Evolutionary conservation across 2,113 vertebrate genomes (phyloP), one percentile per base, ranked within the genome.

Genomic region (Aptenodytes patagonicus): DNA sequence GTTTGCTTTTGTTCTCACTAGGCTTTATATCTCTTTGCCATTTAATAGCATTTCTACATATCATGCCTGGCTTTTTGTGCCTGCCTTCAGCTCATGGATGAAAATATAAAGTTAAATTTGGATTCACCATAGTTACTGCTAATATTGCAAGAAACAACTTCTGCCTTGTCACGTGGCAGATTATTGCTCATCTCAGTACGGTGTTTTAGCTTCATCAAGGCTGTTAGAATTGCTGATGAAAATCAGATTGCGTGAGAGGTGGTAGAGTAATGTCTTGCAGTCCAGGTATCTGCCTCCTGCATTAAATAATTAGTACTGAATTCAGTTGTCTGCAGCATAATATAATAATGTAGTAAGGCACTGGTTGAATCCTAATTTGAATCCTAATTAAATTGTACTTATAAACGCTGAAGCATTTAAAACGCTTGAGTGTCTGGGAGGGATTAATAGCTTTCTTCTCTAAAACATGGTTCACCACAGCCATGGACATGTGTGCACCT

Each of bases 401-500:
- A 51, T 29, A 87, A 78, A 71, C 21, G 10, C 13, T 47, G n/a
- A 72, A 69, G 29, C 19, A 52, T 72, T 87, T 85, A 61, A 88
- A 85, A 76, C 2, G 11, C 40, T 72, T 47, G 60, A 69, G 13
- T 57, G 47, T 49, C 40, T 86, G 34, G 11, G 40, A 80, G 40
- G 16, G 52, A 69, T 94, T 87, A 44, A 84, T 5, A 32, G 18
- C 1, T 55, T 89, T 86, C 3, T 75, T 60, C 68, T 72, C 55
- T 57, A 32, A 92, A 87, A 62, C 9, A 2, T 36, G 87, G 42
- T 64, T 92, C 69, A 28, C 65, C 31, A 21, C 83, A 96, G 94
- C 89, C 70, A 19, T 96, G 90, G 97, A 99, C 94, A 85, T 97
- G 69, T 99, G 99, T 62, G 95, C 98, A 49, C 96, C 97, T 92